Evolutionary conservation across 2,797 vertebrate genomes (phyloP), one percentile per base, ranked within the genome.

Genomic region (Leptoclinus maculatus): DNA sequence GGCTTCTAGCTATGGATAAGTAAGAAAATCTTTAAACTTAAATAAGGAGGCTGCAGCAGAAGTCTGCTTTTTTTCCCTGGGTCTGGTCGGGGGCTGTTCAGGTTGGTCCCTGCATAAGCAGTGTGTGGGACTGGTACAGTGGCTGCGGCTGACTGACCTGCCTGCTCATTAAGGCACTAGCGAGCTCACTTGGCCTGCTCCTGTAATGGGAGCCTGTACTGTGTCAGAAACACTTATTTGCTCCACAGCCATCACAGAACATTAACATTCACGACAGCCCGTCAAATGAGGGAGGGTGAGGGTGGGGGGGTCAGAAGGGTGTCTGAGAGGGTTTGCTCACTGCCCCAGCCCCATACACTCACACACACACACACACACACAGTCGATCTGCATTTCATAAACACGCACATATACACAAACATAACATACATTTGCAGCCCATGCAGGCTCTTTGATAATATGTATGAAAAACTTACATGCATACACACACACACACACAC

Each of bases 161-260:
- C 89, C 92, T 88, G 90, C 95, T 97, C 95, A 96, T 97, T 97
- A 97, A 96, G 93, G 93, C 93, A 88, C 90, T 80, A 84, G 89
- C 89, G 79, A 93, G 93, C 86, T 90, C 90, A 87, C 93, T 94
- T 95, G 94, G 94, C 94, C 92, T 88, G 91, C 91, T 91, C 78
- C 92, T 94, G 92, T 94, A 94, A 96, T 95, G 91, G 94, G 90
- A 91, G 91, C 95, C 96, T 96, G 95, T 94, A 93, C 95, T 94
- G 92, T 96, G 95, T 96, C 96, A 96, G 95, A 94, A 95, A 96
- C 95, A 96, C 94, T 94, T 94, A 94, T 97, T 94, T 96, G 95
- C 95, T 95, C 95, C 94, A 94, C 92, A 95, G 95, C 95, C 95
- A 96, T 96, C 96, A 97, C 95, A 96, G 95, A 93, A 95, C 94